Conservation (phyloP, 1,140 invertebrate species). For the Danaus plexippus region DNA sequence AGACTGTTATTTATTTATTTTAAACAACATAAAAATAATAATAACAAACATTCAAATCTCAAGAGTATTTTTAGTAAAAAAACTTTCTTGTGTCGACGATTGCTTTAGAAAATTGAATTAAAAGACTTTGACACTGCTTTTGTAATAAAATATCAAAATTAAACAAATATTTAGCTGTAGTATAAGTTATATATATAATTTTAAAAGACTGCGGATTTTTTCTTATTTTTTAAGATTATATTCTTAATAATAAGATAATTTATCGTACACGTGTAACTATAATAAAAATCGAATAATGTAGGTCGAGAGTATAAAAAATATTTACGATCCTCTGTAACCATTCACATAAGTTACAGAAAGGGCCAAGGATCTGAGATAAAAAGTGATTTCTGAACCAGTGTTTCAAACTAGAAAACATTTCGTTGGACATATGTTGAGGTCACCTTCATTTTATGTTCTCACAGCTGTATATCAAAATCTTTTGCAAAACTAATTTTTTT, state of each 20-base stretch:
- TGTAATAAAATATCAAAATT: too few relatives aligned
- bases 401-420: constrained; percentile 28
- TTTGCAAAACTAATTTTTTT: constrained; percentile 9
- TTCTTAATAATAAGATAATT: constrained; percentile 1
- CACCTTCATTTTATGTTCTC: constrained; percentile 30
- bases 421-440: constrained; percentile 31
- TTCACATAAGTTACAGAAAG: constrained; percentile 22
- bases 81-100: too few relatives aligned
- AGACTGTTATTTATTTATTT: too few relatives aligned
- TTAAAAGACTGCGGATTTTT: too few relatives aligned
- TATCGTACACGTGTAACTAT: constrained; percentile 7
- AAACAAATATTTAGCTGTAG: too few relatives aligned
- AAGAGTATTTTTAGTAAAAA: too few relatives aligned
- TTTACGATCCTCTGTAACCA: constrained; percentile 17
- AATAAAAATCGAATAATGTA: constrained; percentile 9
- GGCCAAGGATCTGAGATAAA: constrained; percentile 18
- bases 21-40: too few relatives aligned
- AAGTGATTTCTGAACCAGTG: constrained; percentile 23
- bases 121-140: too few relatives aligned
- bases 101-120: too few relatives aligned
- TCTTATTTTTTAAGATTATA: neutral
- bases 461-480: constrained; percentile 23
- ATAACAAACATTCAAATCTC: too few relatives aligned
- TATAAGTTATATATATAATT: too few relatives aligned
- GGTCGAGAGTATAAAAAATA: constrained; percentile 13